Base-by-base conservation (phyloP, 2,113 vertebrate genomes). In the Sphyrna mokarran region DNA sequence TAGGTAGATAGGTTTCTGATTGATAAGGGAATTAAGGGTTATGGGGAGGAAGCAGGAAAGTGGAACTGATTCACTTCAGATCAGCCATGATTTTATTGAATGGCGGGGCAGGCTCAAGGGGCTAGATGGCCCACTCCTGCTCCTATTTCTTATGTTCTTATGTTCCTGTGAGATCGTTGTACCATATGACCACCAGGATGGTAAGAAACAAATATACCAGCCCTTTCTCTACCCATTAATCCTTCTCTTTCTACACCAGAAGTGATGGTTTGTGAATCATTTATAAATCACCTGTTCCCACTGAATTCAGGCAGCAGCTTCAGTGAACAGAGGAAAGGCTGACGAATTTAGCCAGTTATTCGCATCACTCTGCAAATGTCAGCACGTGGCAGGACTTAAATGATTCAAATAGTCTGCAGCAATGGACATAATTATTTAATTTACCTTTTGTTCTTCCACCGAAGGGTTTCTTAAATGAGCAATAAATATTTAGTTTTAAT, bases 401-500 rank as follows among this genome's bases (percentile, higher is more conserved):
- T 91, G 87, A 10, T 63, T 91, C 87, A 91, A 91, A 91, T 63
- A 16, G 29, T 61, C 4, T 91, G 29, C 87, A 63, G 87, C 87
- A 63, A 91, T 61, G 54, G 87, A 91, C 87, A 91, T 91, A 91
- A 91, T 66, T 93, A 66, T 93, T 93, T 93, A 37, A 66, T 66
- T 93, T 66, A 63, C 33, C 29, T 93, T 61, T 68, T 93, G 89
- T 68, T 93, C 54, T 90, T 90, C 16, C 20, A 93, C n/a, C 68
- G 89, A 66, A 63, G 33, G 61, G 89, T 93, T 66, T 66, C 89
- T 93, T 93, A 93, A 93, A 93, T 93, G 61, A 93, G 61, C 61
- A 68, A 93, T 93, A 93, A 93, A 66, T 93, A 66, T 93, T 93
- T 93, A 66, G 89, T 93, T 93, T 66, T 66, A 93, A 93, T 68